Base-by-base conservation (phyloP, 2,888 invertebrate genomes). In the Apamea epomidion region DNA sequence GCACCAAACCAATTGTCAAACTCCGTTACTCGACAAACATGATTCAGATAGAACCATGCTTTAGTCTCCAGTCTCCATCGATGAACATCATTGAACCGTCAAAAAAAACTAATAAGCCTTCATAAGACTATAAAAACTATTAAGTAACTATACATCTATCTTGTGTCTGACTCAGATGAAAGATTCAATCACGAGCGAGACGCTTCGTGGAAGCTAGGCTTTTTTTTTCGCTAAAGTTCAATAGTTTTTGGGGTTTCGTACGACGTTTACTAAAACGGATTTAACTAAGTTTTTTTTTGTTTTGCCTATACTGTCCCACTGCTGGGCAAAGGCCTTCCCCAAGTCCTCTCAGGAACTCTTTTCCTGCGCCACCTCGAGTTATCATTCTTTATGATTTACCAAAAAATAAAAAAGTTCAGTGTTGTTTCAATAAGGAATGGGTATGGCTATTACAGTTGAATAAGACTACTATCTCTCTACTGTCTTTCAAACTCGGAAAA, bases 101-200 rank as follows among this genome's bases (percentile, higher is more conserved):
- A 16, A 71, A 73, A 88, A 94, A 94, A 93, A 91, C 89, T 91
- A 93, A 93, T 93, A 93, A 93, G 91, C 88, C 90, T 89, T 90
- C 87, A 91, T 90, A 92, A 92, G 92, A 89, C 91, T 86, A 88
- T 92, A 92, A 93, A 92, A 93, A 92, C 91, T 91, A 92, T 91
- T 91, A 92, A 92, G 92, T 92, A 91, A 90, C 88, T 92, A 92
- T 92, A 92, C 91, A 92, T 91, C 91, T 91, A 91, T 92, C 91
- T 90, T 90, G 88, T 89, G 90, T 92, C 91, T 92, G 93, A 88
- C 90, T 91, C 87, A 94, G 94, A 95, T 94, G 95, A 94, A 94
- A 95, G 94, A 95, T 95, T 95, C 95, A 95, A 96, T 96, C 96
- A 96, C 94, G 94, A 92, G 91, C 92, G 89, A 86, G 88, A 82